These are phyloP conservation scores for Drosophila macrothrix DNA, from an alignment of 2,888 invertebrate genomes.

Conservation along the genomic window DNA sequence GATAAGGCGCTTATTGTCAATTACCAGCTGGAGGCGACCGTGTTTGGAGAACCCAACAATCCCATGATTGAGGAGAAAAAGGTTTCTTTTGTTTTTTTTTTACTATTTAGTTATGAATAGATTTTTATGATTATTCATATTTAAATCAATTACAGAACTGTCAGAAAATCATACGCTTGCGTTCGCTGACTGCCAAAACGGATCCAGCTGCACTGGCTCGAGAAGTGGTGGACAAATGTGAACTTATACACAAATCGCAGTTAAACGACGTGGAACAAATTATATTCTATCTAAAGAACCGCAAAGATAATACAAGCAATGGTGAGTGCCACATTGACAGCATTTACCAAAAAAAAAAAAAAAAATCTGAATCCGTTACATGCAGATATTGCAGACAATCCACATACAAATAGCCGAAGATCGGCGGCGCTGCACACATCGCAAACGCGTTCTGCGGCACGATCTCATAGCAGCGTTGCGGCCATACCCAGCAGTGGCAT, in stretches of 20 bases:
- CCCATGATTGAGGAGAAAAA: slow-evolving; percentile 93
- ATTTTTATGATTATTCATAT: not conserved
- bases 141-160: slow-evolving; percentile 87
- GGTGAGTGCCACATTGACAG: slow-evolving; percentile 53
- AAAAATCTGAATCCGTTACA: not conserved
- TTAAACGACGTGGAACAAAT: slow-evolving; percentile 94
- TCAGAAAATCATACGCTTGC: slow-evolving; percentile 93
- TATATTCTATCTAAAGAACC: slow-evolving; percentile 93
- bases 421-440: slow-evolving; percentile 73
- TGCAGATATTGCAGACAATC: slow-evolving; percentile 82
- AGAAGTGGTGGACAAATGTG: slow-evolving; percentile 94
- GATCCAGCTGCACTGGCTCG: slow-evolving; percentile 92
- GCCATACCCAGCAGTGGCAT: slow-evolving; percentile 48
- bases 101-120: not conserved
- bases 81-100: slow-evolving; percentile 83
- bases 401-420: slow-evolving; percentile 76
- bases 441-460: slow-evolving; percentile 66
- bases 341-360: not conserved
- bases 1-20: slow-evolving; percentile 94
- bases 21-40: slow-evolving; percentile 94
- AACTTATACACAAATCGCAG: slow-evolving; percentile 93
- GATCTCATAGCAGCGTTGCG: slow-evolving; percentile 57
- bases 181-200: slow-evolving; percentile 91
- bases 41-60: slow-evolving; percentile 91
- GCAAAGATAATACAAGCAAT: slow-evolving; percentile 86